Conservation (phyloP, 2,113 vertebrate species). For the Typhlomys cinereus region DNA sequence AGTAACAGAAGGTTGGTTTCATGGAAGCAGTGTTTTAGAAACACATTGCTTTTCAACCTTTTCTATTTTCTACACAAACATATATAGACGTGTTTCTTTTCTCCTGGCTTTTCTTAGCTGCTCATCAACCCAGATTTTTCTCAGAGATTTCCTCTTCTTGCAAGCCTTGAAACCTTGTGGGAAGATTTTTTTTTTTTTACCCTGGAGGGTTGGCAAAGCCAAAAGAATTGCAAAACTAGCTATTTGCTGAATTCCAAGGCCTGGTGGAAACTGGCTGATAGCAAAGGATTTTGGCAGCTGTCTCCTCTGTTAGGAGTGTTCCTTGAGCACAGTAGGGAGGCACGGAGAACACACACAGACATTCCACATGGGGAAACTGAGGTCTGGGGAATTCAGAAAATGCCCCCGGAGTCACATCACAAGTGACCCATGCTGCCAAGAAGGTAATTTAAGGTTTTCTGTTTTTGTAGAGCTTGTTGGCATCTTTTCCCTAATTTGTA, state of each 20-base stretch:
- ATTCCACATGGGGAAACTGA: constrained; percentile 17
- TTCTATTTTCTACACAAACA: constrained; percentile 78
- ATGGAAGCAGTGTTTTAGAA: constrained; percentile 64
- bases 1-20: constrained; percentile 64
- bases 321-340: not conserved
- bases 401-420: not conserved
- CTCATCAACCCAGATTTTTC: constrained; percentile 80
- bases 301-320: constrained; percentile 49
- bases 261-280: constrained; percentile 68
- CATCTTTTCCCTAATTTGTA: constrained; percentile 36
- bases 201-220: constrained; percentile 71
- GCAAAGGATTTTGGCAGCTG: constrained; percentile 62
- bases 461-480: constrained; percentile 6
- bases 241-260: constrained; percentile 73
- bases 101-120: constrained; percentile 76
- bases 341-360: not conserved
- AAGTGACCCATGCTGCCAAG: not conserved
- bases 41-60: constrained; percentile 48
- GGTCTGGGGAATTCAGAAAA: constrained; percentile 8
- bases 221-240: constrained; percentile 77
- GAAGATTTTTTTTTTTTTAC: constrained; percentile 66
- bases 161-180: constrained; percentile 65
- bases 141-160: constrained; percentile 73
- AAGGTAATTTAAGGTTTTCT: not conserved
- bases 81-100: constrained; percentile 76